Conservation (phyloP, 1,140 invertebrate species). For the Dolichoris vasculosae region DNA sequence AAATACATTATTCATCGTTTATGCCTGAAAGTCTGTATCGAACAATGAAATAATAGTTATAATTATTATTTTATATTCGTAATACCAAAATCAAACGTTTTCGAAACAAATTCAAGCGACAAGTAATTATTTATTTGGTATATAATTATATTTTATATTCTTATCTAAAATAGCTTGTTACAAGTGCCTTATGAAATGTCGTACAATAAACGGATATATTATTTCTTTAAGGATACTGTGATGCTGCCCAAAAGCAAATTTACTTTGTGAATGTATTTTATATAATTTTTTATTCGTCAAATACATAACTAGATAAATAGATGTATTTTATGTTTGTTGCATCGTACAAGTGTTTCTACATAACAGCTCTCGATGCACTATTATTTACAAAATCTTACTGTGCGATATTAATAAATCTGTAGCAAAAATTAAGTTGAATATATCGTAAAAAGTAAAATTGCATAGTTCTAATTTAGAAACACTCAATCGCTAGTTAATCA, state of each 20-base stretch:
- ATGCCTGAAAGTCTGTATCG: not conserved
- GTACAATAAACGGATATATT: not conserved
- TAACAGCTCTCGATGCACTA: not conserved
- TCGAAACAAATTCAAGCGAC: not conserved
- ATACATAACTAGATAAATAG: not conserved
- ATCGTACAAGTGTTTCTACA: not conserved
- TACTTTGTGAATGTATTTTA: slow-evolving; percentile 25
- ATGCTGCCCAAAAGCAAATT: slow-evolving; percentile 25
- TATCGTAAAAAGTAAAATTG: slow-evolving; percentile 6
- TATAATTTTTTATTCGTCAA: not conserved
- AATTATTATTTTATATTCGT: slow-evolving; percentile 3
- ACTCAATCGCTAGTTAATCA: not conserved
- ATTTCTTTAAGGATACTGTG: slow-evolving; percentile 8
- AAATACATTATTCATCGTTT: not conserved
- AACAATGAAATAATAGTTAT: not conserved
- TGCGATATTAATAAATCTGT: slow-evolving; percentile 16
- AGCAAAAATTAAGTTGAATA: slow-evolving; percentile 5
- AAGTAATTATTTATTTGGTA: not conserved
- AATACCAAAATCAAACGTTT: not conserved
- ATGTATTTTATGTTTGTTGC: not conserved
- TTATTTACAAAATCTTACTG: slow-evolving; percentile 3
- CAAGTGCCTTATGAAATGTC: slow-evolving; percentile 29
- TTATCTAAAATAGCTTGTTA: slow-evolving; percentile 7
- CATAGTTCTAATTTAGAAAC: slow-evolving; percentile 13
- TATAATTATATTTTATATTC: not conserved